Conservation (phyloP, 2,113 vertebrate genomes). For the Diadophis punctatus region DNA sequence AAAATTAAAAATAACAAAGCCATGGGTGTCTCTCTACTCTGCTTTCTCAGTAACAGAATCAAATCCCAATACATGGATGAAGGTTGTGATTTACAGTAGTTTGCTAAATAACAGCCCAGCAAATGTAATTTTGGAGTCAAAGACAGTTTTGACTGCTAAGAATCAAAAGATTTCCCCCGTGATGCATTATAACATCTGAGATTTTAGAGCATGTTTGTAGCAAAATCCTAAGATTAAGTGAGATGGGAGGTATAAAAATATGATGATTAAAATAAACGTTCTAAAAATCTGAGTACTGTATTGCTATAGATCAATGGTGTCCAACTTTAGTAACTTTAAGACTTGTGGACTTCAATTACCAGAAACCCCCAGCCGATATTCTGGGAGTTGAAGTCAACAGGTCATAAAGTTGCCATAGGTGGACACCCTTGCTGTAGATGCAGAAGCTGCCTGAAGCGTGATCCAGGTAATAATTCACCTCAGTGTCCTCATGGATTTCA, state of each 20-base stretch:
- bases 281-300: neutral
- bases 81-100: neutral
- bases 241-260: neutral
- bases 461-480: constrained; percentile 70
- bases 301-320: neutral
- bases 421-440: neutral
- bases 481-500: constrained; percentile 83
- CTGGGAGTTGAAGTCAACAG: neutral
- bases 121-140: neutral
- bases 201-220: neutral
- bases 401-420: neutral
- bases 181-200: neutral
- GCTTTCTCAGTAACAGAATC: neutral
- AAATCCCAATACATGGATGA: neutral
- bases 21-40: too few relatives aligned
- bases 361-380: neutral
- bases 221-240: neutral
- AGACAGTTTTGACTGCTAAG: neutral
- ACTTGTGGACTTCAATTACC: neutral
- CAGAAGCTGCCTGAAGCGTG: neutral
- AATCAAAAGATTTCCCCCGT: neutral
- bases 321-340: neutral
- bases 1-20: neutral
- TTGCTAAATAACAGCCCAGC: neutral
- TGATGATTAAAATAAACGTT: neutral